phyloP scores from a whole-genome alignment of 2,797 vertebrate genomes.

The Ctenopoma multispine region DNA sequence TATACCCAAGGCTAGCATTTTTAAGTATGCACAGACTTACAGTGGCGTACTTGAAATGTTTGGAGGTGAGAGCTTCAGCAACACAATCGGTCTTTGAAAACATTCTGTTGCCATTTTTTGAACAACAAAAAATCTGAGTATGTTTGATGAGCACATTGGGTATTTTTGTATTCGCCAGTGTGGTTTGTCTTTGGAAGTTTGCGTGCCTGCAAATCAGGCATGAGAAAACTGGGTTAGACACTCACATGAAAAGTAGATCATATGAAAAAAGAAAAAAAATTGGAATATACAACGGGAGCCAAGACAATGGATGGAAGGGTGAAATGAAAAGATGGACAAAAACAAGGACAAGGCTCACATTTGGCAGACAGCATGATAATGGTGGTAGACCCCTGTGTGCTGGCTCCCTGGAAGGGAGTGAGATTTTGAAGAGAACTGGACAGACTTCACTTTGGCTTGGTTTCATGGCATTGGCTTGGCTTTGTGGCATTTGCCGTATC shows the following conservation, averaged over 20 bases:
- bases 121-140: constrained; percentile 9
- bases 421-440: constrained; percentile 40
- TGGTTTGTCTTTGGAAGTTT: constrained; percentile 49
- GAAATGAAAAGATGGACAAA: constrained; percentile 15
- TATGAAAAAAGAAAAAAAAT: not conserved
- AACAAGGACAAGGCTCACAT: constrained; percentile 17
- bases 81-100: constrained; percentile 41
- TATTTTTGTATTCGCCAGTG: constrained; percentile 52
- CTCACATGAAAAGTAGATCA: constrained; percentile 27
- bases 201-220: constrained; percentile 19
- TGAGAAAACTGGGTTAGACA: constrained; percentile 59
- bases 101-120: constrained; percentile 21
- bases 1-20: constrained; percentile 44
- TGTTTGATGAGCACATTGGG: constrained; percentile 32
- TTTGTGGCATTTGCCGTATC: constrained; percentile 34
- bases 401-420: constrained; percentile 20
- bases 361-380: constrained; percentile 36
- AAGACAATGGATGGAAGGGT: not conserved
- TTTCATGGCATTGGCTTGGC: constrained; percentile 40
- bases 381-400: constrained; percentile 21
- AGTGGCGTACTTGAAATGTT: constrained; percentile 37
- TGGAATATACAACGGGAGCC: not conserved
- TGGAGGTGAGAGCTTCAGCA: constrained; percentile 45
- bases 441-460: constrained; percentile 34
- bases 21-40: constrained; percentile 11